phyloP scores from a whole-genome alignment of 2,888 invertebrate genomes.

The Sarcophaga variegata region DNA sequence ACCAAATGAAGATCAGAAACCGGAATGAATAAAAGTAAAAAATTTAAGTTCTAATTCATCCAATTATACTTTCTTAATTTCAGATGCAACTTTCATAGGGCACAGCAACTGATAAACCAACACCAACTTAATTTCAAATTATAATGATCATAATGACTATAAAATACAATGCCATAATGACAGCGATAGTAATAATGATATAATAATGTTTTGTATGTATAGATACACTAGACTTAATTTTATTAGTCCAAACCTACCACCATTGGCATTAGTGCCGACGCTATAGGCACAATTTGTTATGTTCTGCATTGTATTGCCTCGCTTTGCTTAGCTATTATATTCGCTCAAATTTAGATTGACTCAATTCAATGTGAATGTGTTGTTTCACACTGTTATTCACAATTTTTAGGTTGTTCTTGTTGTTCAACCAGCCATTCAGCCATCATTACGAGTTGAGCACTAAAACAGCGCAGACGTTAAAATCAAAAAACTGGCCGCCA shows the following conservation, averaged over 20 bases:
- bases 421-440: conserved; percentile 69
- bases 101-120: too few relatives aligned
- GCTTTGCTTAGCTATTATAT: conserved; percentile 17
- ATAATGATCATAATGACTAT: conserved; percentile 13
- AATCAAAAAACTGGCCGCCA: conserved; percentile 36
- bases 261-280: conserved; percentile 1
- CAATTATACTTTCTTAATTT: too few relatives aligned
- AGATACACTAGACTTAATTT: conserved; percentile 8
- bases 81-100: too few relatives aligned
- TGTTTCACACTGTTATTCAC: conserved; percentile 49
- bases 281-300: background rate
- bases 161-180: conserved; percentile 27
- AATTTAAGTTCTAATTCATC: too few relatives aligned
- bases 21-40: too few relatives aligned
- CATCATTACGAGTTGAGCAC: conserved; percentile 76
- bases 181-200: conserved; percentile 46
- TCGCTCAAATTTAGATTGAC: conserved; percentile 53
- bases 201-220: conserved; percentile 61
- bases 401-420: conserved; percentile 66
- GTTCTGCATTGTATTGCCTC: conserved; percentile 24
- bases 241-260: conserved; percentile 19
- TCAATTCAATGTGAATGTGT: conserved; percentile 52
- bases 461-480: conserved; percentile 77
- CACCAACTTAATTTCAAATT: background rate
- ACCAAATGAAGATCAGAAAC: too few relatives aligned